Conservation (phyloP, 2,797 vertebrate genomes). For the Chaetophractus vellerosus region DNA sequence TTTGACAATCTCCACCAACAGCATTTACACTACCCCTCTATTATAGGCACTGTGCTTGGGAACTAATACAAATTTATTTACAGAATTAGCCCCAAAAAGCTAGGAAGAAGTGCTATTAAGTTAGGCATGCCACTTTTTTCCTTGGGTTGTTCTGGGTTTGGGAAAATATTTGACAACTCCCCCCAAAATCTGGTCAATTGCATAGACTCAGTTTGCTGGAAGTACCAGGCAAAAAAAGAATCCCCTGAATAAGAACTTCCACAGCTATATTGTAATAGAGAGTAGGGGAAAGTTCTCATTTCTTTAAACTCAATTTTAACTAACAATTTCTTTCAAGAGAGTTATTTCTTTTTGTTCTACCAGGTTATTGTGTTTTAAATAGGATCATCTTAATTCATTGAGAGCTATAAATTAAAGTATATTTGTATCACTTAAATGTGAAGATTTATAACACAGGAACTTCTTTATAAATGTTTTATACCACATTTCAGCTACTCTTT, state of each 20-base stretch:
- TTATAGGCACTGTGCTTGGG: not conserved
- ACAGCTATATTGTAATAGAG: not conserved
- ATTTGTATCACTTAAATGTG: conserved; percentile 49
- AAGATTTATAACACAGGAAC: not conserved
- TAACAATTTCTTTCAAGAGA: not conserved
- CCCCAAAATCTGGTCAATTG: not conserved
- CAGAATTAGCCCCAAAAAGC: not conserved
- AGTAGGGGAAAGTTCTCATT: not conserved
- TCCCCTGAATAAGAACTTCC: not conserved
- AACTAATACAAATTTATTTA: not conserved
- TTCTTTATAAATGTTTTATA: not conserved
- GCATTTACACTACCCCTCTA: not conserved
- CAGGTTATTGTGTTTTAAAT: not conserved
- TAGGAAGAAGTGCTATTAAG: conserved; percentile 18
- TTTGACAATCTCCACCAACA: not conserved
- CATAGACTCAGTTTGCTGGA: not conserved
- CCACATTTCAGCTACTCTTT: not conserved
- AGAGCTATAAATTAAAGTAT: conserved; percentile 1
- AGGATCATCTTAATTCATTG: not conserved
- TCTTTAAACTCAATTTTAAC: conserved; percentile 33
- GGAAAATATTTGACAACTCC: not conserved
- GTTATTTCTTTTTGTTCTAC: not conserved
- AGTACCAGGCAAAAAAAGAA: not conserved
- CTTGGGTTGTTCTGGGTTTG: not conserved
- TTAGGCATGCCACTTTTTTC: not conserved